Percentiles rank a stretch among this genome's conserved stretches.
Conservation (phyloP, 2,113 vertebrate species). For the Myotis brandtii region DNA sequence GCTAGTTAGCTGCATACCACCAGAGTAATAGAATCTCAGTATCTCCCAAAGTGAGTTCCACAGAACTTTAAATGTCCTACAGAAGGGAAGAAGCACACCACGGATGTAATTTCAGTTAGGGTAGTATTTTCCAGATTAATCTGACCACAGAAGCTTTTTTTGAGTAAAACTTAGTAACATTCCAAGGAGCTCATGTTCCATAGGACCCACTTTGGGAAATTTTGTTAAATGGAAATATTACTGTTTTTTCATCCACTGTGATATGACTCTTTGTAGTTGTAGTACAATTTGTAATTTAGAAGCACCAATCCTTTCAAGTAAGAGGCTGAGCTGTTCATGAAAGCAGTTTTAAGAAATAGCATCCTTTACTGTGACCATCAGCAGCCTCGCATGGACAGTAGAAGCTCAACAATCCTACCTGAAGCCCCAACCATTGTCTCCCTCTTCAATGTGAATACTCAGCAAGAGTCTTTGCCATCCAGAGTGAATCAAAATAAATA, state of each 20-base stretch:
- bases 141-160: background rate
- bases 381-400: background rate
- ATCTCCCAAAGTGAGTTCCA: background rate
- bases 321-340: background rate
- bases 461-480: conserved; percentile 14
- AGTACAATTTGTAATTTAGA: background rate
- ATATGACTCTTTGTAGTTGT: background rate
- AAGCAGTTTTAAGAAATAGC: background rate
- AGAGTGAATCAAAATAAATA: conserved; percentile 47
- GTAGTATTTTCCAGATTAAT: conserved; percentile 25
- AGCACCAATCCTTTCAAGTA: background rate
- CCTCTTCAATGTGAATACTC: background rate
- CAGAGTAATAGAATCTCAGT: background rate
- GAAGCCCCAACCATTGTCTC: background rate
- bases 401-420: background rate
- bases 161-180: background rate
- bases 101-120: background rate
- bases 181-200: conserved; percentile 8
- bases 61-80: background rate
- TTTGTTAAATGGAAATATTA: background rate
- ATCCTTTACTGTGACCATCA: background rate
- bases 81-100: background rate
- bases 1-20: background rate
- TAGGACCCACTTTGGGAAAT: background rate
- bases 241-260: conserved; percentile 12